phyloP scores from a whole-genome alignment of 2,113 vertebrate species.

The Percopsis transmontana region DNA sequence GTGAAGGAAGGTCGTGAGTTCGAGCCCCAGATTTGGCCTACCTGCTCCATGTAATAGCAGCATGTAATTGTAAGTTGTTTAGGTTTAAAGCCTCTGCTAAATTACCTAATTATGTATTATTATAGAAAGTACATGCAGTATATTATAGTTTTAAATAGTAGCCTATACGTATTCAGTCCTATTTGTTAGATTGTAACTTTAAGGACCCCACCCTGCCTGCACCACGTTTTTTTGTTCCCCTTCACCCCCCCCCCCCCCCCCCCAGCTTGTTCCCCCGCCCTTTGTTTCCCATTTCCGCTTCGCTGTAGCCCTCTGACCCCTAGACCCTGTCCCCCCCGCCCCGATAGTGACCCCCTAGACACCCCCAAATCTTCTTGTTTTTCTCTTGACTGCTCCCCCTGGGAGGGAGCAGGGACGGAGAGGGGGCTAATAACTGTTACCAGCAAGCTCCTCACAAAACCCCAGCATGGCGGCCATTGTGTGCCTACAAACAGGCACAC shows the following conservation, averaged over 20 bases:
- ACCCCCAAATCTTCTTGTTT: constrained; percentile 76
- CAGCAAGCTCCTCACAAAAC: constrained; percentile 71
- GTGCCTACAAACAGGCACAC: constrained; percentile 66
- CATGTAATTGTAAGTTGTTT: no score
- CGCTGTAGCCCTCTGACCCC: constrained; percentile 72
- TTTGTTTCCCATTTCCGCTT: constrained; percentile 78
- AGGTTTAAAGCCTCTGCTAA: no score
- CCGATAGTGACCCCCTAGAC: constrained; percentile 38
- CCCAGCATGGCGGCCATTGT: constrained; percentile 78
- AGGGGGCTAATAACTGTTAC: constrained; percentile 76
- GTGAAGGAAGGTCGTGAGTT: no score
- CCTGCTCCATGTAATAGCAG: no score
- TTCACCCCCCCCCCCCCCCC: constrained; percentile 37
- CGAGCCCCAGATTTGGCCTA: no score
- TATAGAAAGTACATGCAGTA: no score
- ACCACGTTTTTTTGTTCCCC: constrained; percentile 74
- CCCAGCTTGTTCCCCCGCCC: constrained; percentile 70
- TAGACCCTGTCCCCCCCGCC: constrained; percentile 42
- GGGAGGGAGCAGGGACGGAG: background rate
- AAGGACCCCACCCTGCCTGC: constrained; percentile 59
- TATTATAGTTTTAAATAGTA: no score
- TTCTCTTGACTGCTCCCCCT: constrained; percentile 68
- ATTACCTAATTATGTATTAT: no score
- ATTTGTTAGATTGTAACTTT: no score
- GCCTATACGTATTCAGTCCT: constrained; percentile 27